Conservation (phyloP, 2,888 invertebrate genomes). For the Drosophila greeni region DNA sequence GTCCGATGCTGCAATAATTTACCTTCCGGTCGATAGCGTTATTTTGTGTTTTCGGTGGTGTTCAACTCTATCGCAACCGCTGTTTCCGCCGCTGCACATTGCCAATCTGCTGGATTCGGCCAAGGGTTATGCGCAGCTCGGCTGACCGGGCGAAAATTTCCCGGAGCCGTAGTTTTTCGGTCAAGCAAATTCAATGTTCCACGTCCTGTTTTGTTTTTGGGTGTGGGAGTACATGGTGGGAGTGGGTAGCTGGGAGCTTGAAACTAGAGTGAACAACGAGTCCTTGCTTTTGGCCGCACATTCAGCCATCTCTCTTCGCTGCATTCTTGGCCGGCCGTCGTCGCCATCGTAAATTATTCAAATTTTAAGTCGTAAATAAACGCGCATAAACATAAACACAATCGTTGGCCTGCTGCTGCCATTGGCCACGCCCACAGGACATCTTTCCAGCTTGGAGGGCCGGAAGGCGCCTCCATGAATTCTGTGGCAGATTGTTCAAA, state of each 20-base stretch:
- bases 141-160: constrained; percentile 23
- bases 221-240: background rate
- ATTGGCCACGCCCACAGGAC: constrained; percentile 47
- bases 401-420: constrained; percentile 45
- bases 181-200: constrained; percentile 61
- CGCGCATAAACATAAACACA: constrained; percentile 66
- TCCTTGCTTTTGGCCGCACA: constrained; percentile 8
- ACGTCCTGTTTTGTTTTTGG: constrained; percentile 49
- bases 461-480: constrained; percentile 3
- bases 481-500: constrained; percentile 45
- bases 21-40: constrained; percentile 68
- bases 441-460: constrained; percentile 30
- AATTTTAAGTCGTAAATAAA: constrained; percentile 72
- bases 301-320: constrained; percentile 7
- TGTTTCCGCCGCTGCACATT: constrained; percentile 57
- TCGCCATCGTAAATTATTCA: constrained; percentile 70
- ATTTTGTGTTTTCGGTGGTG: constrained; percentile 69
- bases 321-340: constrained; percentile 45
- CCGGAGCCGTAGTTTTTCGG: constrained; percentile 43
- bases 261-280: constrained; percentile 20
- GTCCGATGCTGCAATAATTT: constrained; percentile 70
- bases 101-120: constrained; percentile 58
- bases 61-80: constrained; percentile 49
- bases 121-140: constrained; percentile 25
- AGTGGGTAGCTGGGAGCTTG: constrained; percentile 27